Percentiles rank a stretch among this genome's conserved stretches.
Conservation (phyloP, 1,140 invertebrate species). For the Pollicipes pollicipes region DNA sequence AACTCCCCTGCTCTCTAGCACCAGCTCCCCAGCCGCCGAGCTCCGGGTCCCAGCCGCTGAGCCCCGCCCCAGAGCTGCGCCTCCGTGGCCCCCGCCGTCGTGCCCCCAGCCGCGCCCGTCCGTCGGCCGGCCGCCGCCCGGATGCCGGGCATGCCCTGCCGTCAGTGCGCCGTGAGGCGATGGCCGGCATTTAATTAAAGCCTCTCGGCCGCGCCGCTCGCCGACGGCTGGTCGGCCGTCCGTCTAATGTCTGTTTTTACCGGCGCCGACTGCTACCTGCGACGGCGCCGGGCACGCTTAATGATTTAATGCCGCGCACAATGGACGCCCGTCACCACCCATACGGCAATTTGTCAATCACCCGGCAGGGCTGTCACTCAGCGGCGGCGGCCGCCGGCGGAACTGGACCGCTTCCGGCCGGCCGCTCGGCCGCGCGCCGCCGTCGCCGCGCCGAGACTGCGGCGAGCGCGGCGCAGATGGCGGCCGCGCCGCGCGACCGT, state of each 20-base stretch:
- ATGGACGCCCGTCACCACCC: not conserved
- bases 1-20: too few species aligned
- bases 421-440: too few species aligned
- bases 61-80: too few species aligned
- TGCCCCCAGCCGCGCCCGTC: too few species aligned
- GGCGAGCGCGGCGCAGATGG: too few species aligned
- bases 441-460: too few species aligned
- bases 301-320: not conserved
- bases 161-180: not conserved
- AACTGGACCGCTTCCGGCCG: not conserved
- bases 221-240: not conserved
- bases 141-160: not conserved
- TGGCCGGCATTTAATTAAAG: not conserved
- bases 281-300: not conserved
- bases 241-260: not conserved
- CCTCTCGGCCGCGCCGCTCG: too few species aligned
- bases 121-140: too few species aligned
- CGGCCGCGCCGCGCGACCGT: not conserved
- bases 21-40: too few species aligned
- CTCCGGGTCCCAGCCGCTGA: too few species aligned
- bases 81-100: too few species aligned
- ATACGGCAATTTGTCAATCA: constrained; percentile 2
- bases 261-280: not conserved
- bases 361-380: not conserved
- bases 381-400: too few species aligned